A percentile compares a stretch with the other conserved stretches of the same genome.
Evolutionary conservation across 2,113 vertebrate genomes (phyloP).

Genomic region (Numida meleagris): DNA sequence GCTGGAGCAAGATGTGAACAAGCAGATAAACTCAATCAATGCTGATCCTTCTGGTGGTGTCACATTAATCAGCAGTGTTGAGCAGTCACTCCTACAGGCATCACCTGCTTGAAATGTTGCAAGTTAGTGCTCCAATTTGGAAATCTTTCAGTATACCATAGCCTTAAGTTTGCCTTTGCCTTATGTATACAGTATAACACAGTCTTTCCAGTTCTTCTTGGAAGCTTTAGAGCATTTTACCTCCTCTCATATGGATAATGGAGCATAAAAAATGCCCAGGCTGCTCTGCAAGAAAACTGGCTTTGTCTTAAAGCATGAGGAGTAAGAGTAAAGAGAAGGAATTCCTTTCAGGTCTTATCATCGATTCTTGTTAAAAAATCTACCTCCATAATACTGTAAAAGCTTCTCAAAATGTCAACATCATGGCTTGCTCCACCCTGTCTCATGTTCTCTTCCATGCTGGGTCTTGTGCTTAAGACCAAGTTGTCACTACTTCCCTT

Average conservation of each 20-base stretch:
- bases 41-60: background rate
- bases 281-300: background rate
- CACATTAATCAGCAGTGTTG: background rate
- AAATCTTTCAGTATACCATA: background rate
- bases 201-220: background rate
- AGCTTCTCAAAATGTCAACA: background rate
- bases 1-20: background rate
- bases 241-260: background rate
- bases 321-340: background rate
- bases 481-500: background rate
- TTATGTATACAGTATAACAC: background rate
- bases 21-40: background rate
- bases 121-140: background rate
- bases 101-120: background rate
- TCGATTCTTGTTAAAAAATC: background rate
- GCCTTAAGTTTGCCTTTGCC: background rate
- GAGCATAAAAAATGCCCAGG: background rate
- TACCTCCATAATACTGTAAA: background rate
- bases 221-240: background rate
- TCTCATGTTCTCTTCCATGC: background rate
- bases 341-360: background rate
- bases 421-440: background rate
- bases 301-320: background rate
- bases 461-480: background rate
- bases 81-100: background rate